Evolutionary conservation across 1,140 invertebrate genomes (phyloP).

Genomic region (Drosophila willistoni): DNA sequence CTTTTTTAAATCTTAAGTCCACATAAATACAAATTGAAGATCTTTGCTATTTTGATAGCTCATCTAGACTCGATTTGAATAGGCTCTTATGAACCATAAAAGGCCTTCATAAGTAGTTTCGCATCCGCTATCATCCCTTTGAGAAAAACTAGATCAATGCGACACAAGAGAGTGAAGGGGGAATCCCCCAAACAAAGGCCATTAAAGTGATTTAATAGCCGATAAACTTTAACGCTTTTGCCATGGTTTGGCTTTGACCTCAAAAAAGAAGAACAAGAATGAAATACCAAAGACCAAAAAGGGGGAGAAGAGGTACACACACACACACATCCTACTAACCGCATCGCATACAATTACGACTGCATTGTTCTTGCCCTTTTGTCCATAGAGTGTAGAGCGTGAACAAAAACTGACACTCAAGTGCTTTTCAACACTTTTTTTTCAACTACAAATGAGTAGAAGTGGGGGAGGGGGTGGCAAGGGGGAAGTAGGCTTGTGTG

Average conservation of each 20-base stretch:
- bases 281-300: conserved; percentile 27
- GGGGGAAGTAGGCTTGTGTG: background rate
- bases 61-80: background rate
- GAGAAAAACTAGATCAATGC: conserved; percentile 24
- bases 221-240: conserved; percentile 65
- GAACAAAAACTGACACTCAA: conserved; percentile 64
- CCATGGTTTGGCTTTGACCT: conserved; percentile 45
- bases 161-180: background rate
- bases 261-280: conserved; percentile 32
- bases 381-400: conserved; percentile 33
- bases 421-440: conserved; percentile 62
- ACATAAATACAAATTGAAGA: background rate
- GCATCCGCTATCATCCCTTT: conserved; percentile 9
- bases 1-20: background rate
- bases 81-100: conserved; percentile 4
- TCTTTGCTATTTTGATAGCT: background rate
- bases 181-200: conserved; percentile 39
- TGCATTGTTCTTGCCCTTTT: conserved; percentile 72
- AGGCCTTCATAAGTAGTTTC: background rate
- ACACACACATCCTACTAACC: conserved; percentile 53
- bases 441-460: background rate
- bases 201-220: conserved; percentile 78
- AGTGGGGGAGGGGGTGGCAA: background rate
- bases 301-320: conserved; percentile 14
- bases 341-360: conserved; percentile 76